Evolutionary conservation across 2,888 invertebrate species (phyloP).

Genomic region (Serripes groenlandicus): DNA sequence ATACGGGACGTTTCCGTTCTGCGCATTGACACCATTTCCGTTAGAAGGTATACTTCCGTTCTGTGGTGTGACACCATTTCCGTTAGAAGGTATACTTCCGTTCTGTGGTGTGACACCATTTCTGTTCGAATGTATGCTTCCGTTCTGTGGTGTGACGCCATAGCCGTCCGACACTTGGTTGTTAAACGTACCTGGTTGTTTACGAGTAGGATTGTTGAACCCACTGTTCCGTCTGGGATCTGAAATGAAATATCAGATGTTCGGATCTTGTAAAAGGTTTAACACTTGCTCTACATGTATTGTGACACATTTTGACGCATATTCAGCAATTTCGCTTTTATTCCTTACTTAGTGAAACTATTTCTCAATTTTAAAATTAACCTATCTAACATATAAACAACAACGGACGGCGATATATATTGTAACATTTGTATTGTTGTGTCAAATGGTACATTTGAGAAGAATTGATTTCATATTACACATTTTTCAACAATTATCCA

Average conservation of each 20-base stretch:
- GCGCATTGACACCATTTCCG: background rate
- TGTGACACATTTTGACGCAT: too few relatives aligned
- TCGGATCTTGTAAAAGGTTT: too few relatives aligned
- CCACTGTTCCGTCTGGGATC: conserved; percentile 14
- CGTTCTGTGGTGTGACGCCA: background rate
- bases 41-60: conserved; percentile 7
- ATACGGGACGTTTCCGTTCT: conserved; percentile 16
- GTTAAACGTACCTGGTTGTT: background rate
- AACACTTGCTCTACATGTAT: too few relatives aligned
- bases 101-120: background rate
- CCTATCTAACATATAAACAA: too few relatives aligned
- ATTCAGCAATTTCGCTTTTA: too few relatives aligned
- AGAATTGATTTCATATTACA: too few relatives aligned
- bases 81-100: conserved; percentile 15
- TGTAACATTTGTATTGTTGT: too few relatives aligned
- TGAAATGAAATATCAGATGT: background rate
- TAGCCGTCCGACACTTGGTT: conserved; percentile 10
- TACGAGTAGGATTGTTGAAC: background rate
- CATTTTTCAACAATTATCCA: too few relatives aligned
- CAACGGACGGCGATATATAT: too few relatives aligned
- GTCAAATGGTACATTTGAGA: too few relatives aligned
- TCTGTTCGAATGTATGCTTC: conserved; percentile 13
- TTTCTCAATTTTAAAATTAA: too few relatives aligned
- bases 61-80: background rate
- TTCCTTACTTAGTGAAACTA: too few relatives aligned